Evolutionary conservation across 2,797 vertebrate genomes (phyloP), one percentile per base, ranked within the genome.

Genomic region (Squalus acanthias): DNA sequence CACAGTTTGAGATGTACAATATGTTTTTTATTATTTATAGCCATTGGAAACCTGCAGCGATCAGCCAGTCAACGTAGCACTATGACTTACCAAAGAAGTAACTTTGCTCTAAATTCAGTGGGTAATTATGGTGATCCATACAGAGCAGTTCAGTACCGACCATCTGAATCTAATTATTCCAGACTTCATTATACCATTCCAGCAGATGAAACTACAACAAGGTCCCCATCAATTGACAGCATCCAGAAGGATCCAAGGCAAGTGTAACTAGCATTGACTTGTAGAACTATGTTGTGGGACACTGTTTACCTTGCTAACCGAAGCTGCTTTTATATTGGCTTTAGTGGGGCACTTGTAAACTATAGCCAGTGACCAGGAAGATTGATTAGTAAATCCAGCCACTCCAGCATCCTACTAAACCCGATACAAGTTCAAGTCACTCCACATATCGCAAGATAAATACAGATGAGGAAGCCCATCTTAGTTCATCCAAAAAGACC

Each of bases 211-310:
- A 98, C 98, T 17, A 98, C 99, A 96, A 98, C 99, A 0, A 98
- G 99, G 89, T 99, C 99, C 0, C 99, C 99, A 0, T 99, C 99
- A 76, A 99, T 99, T 97, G 99, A 99, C 98, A 99, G 99, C 98
- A 99, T 99, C 96, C 99, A 99, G 97, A 99, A 99, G 96, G 99
- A 99, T 97, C 99, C 99, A 97, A 99, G 99, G 99, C 98, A 98
- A 98, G 98, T 97, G 97, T 97, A 97, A 96, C 97, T 97, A 96
- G 97, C 97, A 97, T 97, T 97, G 87, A 39, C 96, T 96, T 96
- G 96, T 97, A 5, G 67, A 95, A 70, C 1, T 95, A 50, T 26
- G 39, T 76, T 92, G 46, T 46, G n/a, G 20, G 91, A 93, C n/a
- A 22, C 8, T 46, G 17, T 89, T 3, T 63, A 91, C 3, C 88